A percentile compares a stretch with the other conserved stretches of the same genome.
These are phyloP conservation scores for Myotis vivesi DNA, from an alignment of 2,797 vertebrate genomes.

Conservation along the genomic window DNA sequence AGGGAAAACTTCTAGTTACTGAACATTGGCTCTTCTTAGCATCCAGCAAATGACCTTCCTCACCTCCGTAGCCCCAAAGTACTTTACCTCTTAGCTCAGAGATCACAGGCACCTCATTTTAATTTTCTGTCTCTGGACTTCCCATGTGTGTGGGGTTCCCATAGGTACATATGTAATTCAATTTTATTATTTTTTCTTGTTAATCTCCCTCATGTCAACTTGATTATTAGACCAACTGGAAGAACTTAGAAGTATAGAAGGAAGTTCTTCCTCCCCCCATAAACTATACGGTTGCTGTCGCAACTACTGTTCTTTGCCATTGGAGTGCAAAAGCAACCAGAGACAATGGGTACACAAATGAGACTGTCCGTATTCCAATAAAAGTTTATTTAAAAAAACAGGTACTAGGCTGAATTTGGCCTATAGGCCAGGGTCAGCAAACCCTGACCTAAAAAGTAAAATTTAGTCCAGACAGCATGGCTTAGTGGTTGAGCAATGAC, in stretches of 20 bases:
- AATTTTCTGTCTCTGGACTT: neutral
- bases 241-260: neutral
- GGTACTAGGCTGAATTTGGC: neutral
- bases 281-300: neutral
- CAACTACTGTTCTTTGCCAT: neutral
- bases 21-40: neutral
- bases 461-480: neutral
- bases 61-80: neutral
- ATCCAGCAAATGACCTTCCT: neutral
- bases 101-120: neutral
- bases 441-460: slow-evolving; percentile 12
- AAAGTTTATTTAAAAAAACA: slow-evolving; percentile 28
- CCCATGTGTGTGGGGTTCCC: neutral
- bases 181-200: neutral
- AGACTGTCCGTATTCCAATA: neutral
- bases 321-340: neutral
- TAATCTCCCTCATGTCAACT: neutral
- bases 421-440: neutral
- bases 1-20: neutral
- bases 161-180: neutral
- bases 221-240: neutral
- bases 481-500: no score
- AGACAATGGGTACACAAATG: neutral
- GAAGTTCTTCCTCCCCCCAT: neutral
- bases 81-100: neutral